Evolutionary conservation across 2,888 invertebrate species (phyloP).

Genomic region (Augochlorella aurata): DNA sequence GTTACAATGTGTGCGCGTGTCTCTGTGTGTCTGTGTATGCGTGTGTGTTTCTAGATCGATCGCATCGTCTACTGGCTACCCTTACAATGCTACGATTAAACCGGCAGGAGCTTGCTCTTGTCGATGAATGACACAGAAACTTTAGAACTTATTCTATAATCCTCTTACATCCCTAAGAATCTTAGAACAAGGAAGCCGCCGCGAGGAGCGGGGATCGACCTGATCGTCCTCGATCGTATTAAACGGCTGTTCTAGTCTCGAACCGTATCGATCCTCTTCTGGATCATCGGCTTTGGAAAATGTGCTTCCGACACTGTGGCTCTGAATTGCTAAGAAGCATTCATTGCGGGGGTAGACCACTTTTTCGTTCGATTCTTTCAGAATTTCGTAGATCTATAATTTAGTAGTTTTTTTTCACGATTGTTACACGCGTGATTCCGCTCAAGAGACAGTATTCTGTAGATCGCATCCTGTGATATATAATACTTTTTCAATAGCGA

Average conservation of each 20-base stretch:
- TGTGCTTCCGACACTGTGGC: not conserved
- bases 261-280: not conserved
- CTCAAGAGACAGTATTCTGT: too few species aligned
- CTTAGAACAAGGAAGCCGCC: not conserved
- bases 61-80: constrained; percentile 33
- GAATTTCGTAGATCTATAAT: too few species aligned
- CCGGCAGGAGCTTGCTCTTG: not conserved
- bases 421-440: too few species aligned
- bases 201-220: not conserved
- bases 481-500: too few species aligned
- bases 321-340: not conserved
- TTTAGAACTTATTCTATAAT: not conserved
- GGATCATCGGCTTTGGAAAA: not conserved
- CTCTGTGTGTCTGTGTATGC: not conserved
- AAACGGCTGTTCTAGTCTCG: not conserved
- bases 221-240: not conserved
- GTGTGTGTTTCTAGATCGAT: constrained; percentile 28
- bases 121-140: constrained; percentile 11
- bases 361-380: too few species aligned
- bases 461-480: too few species aligned
- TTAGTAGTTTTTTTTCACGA: too few species aligned
- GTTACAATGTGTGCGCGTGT: constrained; percentile 25
- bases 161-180: not conserved
- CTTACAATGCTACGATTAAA: constrained; percentile 35
- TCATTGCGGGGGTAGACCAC: too few species aligned